Evolutionary conservation across 2,888 invertebrate species (phyloP), one percentile per base, ranked within the genome.

Genomic region (Acrobasis consociella): DNA sequence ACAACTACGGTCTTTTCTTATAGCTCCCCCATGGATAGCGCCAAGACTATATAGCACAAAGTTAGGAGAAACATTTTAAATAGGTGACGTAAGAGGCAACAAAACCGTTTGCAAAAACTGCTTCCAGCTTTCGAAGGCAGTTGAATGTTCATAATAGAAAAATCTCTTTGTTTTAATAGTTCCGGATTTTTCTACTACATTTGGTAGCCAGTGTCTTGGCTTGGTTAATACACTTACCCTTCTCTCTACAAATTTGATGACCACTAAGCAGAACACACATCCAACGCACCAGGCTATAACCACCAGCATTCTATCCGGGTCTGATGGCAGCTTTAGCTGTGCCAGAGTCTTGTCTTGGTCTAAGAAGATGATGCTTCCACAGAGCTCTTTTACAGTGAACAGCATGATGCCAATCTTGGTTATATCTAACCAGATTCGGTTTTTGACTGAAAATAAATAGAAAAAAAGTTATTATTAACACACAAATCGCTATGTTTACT

Each of bases 351-450:
- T 87, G 52, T 83, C 72, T 60, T 88, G 83, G 49, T 91, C 85
- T 9, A 90, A 62, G 67, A 91, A 91, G 10, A 89, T 67, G 0
- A 87, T 78, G 55, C 84, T 86, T 0, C 91, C 91, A 46, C 87
- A 78, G 0, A 91, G 64, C 0, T 78, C 69, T 49, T 78, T 78
- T 0, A 78, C 68, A 0, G 86, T 89, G 67, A 78, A 79, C 0
- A 90, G 70, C 0, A 82, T 70, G 0, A 89, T 49, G 0, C 86
- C 83, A 0, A 91, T 78, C 66, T 87, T 89, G 7, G 80, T 72
- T 0, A 76, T 78, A 51, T 89, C 89, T 49, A 86, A 71, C 83
- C 85, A 87, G 42, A 90, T 82, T 71, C 80, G 79, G 58, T 84
- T 86, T 64, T 75, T 79, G 37, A 86, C 91, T 91, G 73, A 11